Evolutionary conservation across 2,797 vertebrate species (phyloP).

Genomic region (Bovichtus variegatus): DNA sequence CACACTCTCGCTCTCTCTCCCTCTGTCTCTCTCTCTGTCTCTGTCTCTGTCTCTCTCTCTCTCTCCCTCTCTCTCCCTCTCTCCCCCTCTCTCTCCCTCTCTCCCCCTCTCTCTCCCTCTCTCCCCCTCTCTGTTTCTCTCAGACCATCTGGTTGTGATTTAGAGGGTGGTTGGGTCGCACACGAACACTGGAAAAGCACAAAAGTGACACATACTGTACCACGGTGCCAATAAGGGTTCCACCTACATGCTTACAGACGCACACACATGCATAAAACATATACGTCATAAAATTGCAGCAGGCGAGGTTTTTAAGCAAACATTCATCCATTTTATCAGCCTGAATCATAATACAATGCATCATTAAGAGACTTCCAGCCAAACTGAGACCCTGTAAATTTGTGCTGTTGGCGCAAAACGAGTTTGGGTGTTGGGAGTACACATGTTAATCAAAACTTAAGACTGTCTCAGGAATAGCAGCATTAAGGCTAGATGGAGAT

Average conservation of each 20-base stretch:
- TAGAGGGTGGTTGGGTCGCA: slow-evolving; percentile 46
- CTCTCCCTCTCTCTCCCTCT: background rate
- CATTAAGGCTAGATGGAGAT: background rate
- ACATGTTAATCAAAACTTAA: background rate
- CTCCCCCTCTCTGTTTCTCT: slow-evolving; percentile 1
- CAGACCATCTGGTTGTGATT: slow-evolving; percentile 74
- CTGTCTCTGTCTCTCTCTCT: no score
- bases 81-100: background rate
- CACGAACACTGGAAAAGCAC: slow-evolving; percentile 57
- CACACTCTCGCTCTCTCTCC: background rate
- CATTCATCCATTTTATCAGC: background rate
- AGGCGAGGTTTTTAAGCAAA: background rate
- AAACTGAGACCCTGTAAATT: background rate
- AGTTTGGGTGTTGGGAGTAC: background rate
- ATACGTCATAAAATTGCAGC: background rate
- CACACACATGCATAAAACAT: background rate
- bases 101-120: no score
- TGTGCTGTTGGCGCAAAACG: background rate
- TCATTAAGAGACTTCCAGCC: background rate
- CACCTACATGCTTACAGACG: slow-evolving; percentile 24
- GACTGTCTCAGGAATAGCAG: background rate
- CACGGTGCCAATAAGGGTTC: slow-evolving; percentile 47
- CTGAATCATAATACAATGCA: background rate
- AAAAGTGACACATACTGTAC: slow-evolving; percentile 66
- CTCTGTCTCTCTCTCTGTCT: background rate